These are phyloP conservation scores for Clamator glandarius DNA, from an alignment of 2,797 vertebrate genomes.

Conservation along the genomic window DNA sequence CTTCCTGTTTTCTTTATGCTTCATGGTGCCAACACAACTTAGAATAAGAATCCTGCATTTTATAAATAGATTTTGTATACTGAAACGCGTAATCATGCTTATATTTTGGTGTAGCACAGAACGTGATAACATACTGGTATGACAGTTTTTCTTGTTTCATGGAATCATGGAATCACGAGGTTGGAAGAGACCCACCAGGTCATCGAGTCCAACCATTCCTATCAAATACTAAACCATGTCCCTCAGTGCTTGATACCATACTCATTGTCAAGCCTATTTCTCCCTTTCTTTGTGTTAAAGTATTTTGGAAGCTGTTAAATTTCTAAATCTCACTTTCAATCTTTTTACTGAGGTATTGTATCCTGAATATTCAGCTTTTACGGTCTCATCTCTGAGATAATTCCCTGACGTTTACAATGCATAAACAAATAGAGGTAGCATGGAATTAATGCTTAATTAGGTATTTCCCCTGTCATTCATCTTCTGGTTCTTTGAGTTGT, in stretches of 20 bases:
- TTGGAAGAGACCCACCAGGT: too few relatives aligned
- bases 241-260: too few relatives aligned
- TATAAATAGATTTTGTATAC: not conserved
- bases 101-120: not conserved
- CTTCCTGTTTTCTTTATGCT: not conserved
- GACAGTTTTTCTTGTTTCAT: not conserved
- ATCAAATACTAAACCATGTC: too few relatives aligned
- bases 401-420: not conserved
- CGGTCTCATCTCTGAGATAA: not conserved
- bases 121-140: not conserved
- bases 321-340: not conserved
- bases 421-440: not conserved
- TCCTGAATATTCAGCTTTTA: not conserved
- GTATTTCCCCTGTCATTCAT: not conserved
- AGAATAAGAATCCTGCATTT: not conserved
- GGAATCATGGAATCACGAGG: too few relatives aligned
- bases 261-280: not conserved
- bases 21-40: not conserved
- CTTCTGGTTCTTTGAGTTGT: not conserved
- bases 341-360: not conserved
- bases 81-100: not conserved
- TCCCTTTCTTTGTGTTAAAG: not conserved
- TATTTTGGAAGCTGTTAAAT: not conserved
- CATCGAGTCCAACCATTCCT: too few relatives aligned
- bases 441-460: not conserved